Evolutionary conservation across 2,888 invertebrate genomes (phyloP), one percentile per base, ranked within the genome.

Genomic region (Leptopterna dolabrata): DNA sequence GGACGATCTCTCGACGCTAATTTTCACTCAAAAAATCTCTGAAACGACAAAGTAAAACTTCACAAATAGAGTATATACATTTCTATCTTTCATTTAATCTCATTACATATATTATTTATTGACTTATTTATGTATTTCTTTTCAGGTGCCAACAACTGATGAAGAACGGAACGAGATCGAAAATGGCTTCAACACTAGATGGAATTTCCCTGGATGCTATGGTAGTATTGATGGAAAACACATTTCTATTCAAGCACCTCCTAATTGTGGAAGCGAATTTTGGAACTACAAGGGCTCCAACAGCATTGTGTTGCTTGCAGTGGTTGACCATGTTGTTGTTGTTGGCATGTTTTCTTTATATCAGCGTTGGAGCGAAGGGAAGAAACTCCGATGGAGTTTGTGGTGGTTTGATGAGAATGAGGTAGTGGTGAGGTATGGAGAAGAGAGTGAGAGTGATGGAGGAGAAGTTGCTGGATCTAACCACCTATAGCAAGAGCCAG

Each of bases 211-310:
- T 36, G 86, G 73, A 29, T 90, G 90, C 45, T 88, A 87, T 76
- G 90, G 89, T 14, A 89, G 89, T 9, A 84, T 90, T 24, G 90
- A 91, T 83, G 90, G 90, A 19, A 90, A 91, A 82, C 90, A 90
- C 84, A 88, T 90, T n/a, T 63, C 43, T 63, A 90, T 90, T 85
- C 82, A 87, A 55, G 89, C 90, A 41, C 89, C 90, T 70, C 84
- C 89, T 9, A 80, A 89, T 41, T 87, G 89, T 88, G 91, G 90
- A 70, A 89, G 89, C 84, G 55, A 84, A 76, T 89, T 87, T 78
- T 90, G 81, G 71, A 90, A 90, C 88, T 90, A 90, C 88, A 90
- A 90, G 89, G 87, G 88, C 78, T 30, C 30, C n/a, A 88, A 90
- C 76, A n/a, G n/a, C 73, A 89, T 90, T 19, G 89, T 90, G 29